phyloP scores from a whole-genome alignment of 2,113 vertebrate genomes.

The Alethe castanea region DNA sequence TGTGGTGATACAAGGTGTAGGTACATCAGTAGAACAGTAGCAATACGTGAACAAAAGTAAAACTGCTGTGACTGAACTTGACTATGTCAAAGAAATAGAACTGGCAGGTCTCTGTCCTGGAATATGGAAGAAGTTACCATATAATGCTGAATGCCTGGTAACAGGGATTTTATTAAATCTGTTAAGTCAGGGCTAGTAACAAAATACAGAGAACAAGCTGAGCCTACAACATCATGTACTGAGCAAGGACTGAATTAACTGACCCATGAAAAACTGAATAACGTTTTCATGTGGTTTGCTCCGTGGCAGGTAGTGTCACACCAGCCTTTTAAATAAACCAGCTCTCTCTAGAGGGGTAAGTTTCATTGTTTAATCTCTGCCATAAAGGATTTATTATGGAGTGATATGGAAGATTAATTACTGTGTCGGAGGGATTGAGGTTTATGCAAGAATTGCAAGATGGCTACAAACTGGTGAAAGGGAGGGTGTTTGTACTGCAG shows the following conservation, averaged over 20 bases:
- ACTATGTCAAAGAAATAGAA: not conserved
- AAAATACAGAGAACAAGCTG: constrained; percentile 22
- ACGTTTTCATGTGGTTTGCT: not conserved
- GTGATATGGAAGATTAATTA: not conserved
- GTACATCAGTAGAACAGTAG: not conserved
- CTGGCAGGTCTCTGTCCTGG: not conserved
- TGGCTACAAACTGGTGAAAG: not conserved
- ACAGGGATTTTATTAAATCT: not conserved
- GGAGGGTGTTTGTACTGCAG: not conserved
- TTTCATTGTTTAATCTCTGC: not conserved
- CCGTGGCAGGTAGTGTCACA: not conserved
- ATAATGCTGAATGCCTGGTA: not conserved
- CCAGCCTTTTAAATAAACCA: not conserved
- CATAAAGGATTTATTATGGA: not conserved
- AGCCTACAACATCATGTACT: not conserved
- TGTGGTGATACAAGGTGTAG: not conserved
- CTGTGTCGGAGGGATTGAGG: not conserved
- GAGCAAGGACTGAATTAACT: not conserved
- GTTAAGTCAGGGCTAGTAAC: not conserved
- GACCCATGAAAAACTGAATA: not conserved
- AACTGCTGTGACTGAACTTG: not conserved
- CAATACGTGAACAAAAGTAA: not conserved
- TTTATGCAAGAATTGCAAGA: not conserved
- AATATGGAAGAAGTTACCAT: not conserved
- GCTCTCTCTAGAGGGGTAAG: not conserved